Conservation (phyloP, 2,797 vertebrate genomes). For the Gambelia wislizenii region DNA sequence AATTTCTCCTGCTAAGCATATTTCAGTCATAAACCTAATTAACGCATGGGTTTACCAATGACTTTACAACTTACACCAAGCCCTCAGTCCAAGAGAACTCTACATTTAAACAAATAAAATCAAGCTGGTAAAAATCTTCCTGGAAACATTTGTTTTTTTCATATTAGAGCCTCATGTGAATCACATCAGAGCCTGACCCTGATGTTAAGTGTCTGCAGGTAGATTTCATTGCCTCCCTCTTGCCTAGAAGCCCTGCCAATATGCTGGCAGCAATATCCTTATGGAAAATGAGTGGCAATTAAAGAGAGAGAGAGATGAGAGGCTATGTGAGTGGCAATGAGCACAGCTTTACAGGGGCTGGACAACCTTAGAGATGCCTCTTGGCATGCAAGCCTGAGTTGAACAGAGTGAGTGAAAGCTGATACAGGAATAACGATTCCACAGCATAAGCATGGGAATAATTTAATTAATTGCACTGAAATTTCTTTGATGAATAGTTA, state of each 20-base stretch:
- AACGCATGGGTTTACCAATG: slow-evolving; percentile 74
- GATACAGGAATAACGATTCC: slow-evolving; percentile 89
- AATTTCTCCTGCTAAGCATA: slow-evolving; percentile 70
- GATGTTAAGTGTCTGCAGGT: slow-evolving; percentile 96
- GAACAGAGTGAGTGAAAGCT: slow-evolving; percentile 90
- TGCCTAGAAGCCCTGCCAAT: slow-evolving; percentile 96
- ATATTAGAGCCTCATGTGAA: too few species aligned
- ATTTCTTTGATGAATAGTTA: slow-evolving; percentile 97
- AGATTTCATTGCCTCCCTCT: slow-evolving; percentile 94
- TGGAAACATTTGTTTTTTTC: slow-evolving; percentile 88
- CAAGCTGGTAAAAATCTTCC: slow-evolving; percentile 83
- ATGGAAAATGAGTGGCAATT: slow-evolving; percentile 99
- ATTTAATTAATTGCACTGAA: slow-evolving; percentile 97
- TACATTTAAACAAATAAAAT: slow-evolving; percentile 63
- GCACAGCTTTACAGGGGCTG: slow-evolving; percentile 91
- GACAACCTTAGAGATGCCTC: slow-evolving; percentile 90
- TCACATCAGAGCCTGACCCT: slow-evolving; percentile 90
- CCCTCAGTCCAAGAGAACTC: slow-evolving; percentile 70
- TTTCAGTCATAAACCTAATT: slow-evolving; percentile 78
- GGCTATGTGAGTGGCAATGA: slow-evolving; percentile 89
- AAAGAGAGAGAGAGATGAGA: slow-evolving; percentile 95
- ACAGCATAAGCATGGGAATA: slow-evolving; percentile 90
- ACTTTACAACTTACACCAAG: slow-evolving; percentile 65
- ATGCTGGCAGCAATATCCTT: slow-evolving; percentile 97
- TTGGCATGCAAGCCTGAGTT: slow-evolving; percentile 88